Conservation (phyloP, 2,113 vertebrate genomes). For the Addax nasomaculatus region DNA sequence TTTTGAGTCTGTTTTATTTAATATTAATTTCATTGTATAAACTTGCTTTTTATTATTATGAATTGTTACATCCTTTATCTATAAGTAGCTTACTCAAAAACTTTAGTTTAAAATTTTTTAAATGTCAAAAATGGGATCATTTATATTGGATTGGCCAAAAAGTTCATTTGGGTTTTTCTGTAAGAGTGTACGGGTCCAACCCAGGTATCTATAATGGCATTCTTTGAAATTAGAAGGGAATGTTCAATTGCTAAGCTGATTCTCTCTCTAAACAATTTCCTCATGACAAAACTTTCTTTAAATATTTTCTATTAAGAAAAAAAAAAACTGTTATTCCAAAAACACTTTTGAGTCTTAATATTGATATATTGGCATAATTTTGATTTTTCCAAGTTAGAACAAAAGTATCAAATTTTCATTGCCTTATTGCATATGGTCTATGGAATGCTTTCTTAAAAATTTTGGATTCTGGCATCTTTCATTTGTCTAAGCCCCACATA, state of each 20-base stretch:
- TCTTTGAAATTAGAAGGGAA: constrained; percentile 41
- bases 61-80: neutral
- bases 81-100: neutral
- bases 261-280: constrained; percentile 34
- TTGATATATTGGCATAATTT: neutral
- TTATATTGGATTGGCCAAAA: neutral
- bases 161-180: neutral
- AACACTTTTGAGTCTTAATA: constrained; percentile 17
- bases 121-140: constrained; percentile 30
- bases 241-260: neutral
- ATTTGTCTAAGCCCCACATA: constrained; percentile 1
- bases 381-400: neutral
- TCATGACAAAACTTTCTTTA: neutral
- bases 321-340: neutral
- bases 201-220: neutral
- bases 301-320: constrained; percentile 29
- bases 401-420: constrained; percentile 13
- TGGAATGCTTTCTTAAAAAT: neutral
- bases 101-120: constrained; percentile 3
- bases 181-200: neutral
- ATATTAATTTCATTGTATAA: constrained; percentile 21
- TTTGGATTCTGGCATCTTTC: constrained; percentile 17
- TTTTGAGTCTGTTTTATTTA: constrained; percentile 25
- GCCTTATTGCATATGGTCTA: neutral
- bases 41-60: constrained; percentile 16